phyloP scores from a whole-genome alignment of 2,113 vertebrate species.

The Hippolais icterina region DNA sequence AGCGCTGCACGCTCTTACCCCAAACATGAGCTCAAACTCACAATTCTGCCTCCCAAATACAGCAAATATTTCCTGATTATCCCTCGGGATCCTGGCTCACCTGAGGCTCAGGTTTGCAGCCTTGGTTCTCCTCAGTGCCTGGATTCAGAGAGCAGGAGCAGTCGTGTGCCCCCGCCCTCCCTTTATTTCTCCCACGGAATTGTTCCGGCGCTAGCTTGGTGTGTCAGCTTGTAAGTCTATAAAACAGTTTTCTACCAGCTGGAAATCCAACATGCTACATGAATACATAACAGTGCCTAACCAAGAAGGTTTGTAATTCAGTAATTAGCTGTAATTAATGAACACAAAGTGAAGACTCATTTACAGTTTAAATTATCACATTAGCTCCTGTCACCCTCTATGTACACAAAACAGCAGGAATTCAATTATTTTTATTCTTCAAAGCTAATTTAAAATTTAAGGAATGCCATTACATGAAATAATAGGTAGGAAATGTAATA shows the following conservation, averaged over 20 bases:
- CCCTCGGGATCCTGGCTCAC: background rate
- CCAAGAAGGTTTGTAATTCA: conserved; percentile 91
- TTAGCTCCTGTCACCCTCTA: conserved; percentile 99
- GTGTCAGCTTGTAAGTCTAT: conserved; percentile 83
- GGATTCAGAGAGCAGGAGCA: conserved; percentile 37
- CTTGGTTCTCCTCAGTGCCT: conserved; percentile 28
- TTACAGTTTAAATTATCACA: conserved; percentile 99
- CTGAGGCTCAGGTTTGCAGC: conserved; percentile 46
- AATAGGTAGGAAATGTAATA: conserved; percentile 86
- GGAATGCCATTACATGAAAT: conserved; percentile 88
- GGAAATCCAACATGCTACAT: conserved; percentile 86
- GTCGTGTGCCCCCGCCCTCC: background rate
- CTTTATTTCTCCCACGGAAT: conserved; percentile 72
- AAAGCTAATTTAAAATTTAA: conserved; percentile 96
- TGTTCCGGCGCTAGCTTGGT: conserved; percentile 74
- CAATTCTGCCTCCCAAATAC: background rate
- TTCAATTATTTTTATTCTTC: conserved; percentile 97
- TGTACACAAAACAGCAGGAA: conserved; percentile 98
- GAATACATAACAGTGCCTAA: conserved; percentile 89
- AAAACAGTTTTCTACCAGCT: conserved; percentile 86
- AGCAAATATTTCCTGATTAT: conserved; percentile 53
- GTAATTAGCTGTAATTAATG: conserved; percentile 99
- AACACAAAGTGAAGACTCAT: conserved; percentile 98
- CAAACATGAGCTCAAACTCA: background rate
- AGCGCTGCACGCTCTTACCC: background rate